Evolutionary conservation across 2,888 invertebrate species (phyloP).

Genomic region (Pandemis corylana): DNA sequence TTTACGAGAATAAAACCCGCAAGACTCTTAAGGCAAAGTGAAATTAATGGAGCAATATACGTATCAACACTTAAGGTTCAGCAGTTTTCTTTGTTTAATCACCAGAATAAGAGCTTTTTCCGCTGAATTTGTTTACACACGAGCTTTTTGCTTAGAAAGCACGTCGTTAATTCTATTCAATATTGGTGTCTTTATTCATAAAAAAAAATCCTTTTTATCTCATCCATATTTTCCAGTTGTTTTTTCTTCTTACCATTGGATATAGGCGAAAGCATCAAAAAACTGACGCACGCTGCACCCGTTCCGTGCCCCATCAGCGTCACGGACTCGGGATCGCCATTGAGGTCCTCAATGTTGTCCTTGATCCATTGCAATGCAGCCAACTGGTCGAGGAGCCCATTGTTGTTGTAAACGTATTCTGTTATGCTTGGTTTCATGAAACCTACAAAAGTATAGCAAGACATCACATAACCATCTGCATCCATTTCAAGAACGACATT

Average conservation of each 20-base stretch:
- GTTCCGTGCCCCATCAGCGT: constrained; percentile 98
- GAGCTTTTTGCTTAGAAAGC: too few species aligned
- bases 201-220: too few species aligned
- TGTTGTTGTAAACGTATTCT: constrained; percentile 92
- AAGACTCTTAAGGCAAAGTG: neutral
- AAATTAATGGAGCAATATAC: constrained; percentile 25
- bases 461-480: too few species aligned
- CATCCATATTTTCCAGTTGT: too few species aligned
- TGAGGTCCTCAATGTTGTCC: constrained; percentile 95
- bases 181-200: too few species aligned
- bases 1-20: neutral
- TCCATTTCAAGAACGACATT: too few species aligned
- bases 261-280: constrained; percentile 96
- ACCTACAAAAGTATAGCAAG: constrained; percentile 79
- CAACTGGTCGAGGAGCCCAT: constrained; percentile 96
- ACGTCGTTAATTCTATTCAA: too few species aligned
- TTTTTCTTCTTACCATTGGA: constrained; percentile 76
- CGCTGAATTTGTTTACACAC: too few species aligned
- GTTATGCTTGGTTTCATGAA: constrained; percentile 91
- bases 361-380: constrained; percentile 98
- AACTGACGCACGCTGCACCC: constrained; percentile 97
- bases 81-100: neutral
- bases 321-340: constrained; percentile 94
- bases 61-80: neutral
- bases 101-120: neutral